Percentiles rank a stretch among this genome's conserved stretches.
phyloP scores from a whole-genome alignment of 2,113 vertebrate genomes.

The Larimichthys crocea region DNA sequence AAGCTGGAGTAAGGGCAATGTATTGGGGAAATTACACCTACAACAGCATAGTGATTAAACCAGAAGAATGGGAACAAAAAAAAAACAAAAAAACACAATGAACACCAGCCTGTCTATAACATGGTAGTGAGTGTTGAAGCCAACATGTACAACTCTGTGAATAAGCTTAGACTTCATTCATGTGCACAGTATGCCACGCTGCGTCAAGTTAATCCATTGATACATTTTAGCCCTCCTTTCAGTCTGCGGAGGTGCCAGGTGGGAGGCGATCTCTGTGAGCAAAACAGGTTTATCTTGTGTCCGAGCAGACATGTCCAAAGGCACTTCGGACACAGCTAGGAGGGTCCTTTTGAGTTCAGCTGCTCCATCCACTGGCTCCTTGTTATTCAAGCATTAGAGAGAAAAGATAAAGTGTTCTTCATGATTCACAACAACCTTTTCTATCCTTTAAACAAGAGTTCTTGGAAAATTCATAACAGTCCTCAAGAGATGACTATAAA shows the following conservation, averaged over 20 bases:
- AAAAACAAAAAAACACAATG: slow-evolving; percentile 30
- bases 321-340: slow-evolving; percentile 72
- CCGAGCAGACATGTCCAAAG: slow-evolving; percentile 66
- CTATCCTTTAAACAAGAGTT: slow-evolving; percentile 8
- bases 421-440: slow-evolving; percentile 36
- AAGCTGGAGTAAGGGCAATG: slow-evolving; percentile 24
- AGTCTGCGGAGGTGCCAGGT: slow-evolving; percentile 29
- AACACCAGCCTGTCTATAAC: slow-evolving; percentile 63
- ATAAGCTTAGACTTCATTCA: slow-evolving; percentile 24
- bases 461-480: slow-evolving; percentile 28
- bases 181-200: slow-evolving; percentile 20
- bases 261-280: slow-evolving; percentile 3
- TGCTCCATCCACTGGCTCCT: slow-evolving; percentile 44
- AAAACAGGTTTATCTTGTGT: slow-evolving; percentile 41
- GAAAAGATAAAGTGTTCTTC: slow-evolving; percentile 34
- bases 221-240: slow-evolving; percentile 45
- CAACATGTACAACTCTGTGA: slow-evolving; percentile 37
- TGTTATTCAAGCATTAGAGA: slow-evolving; percentile 65
- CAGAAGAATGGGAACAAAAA: slow-evolving; percentile 5
- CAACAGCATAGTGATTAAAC: slow-evolving; percentile 56
- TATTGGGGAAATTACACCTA: slow-evolving; percentile 47
- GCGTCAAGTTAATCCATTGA: slow-evolving; percentile 47
- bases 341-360: slow-evolving; percentile 39
- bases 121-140: slow-evolving; percentile 49
- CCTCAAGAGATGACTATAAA: slow-evolving; percentile 2